A percentile compares a stretch with the other conserved stretches of the same genome.
These are phyloP conservation scores for Sciurus vulgaris DNA, from an alignment of 2,797 vertebrate genomes.

Conservation along the genomic window DNA sequence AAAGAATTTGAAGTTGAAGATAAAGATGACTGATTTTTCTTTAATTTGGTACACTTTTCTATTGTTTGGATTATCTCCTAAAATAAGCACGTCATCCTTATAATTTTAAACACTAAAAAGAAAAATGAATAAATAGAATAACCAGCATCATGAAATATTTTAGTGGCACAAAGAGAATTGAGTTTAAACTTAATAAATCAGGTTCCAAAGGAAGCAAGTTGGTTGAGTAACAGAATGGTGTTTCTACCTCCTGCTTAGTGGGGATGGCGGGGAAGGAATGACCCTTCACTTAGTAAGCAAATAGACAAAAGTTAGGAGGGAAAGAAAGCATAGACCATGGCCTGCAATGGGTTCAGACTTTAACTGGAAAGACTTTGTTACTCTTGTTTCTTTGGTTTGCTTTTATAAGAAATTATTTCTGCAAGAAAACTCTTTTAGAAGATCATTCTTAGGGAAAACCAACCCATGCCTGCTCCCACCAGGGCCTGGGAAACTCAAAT, in stretches of 20 bases:
- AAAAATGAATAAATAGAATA: background rate
- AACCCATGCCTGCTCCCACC: background rate
- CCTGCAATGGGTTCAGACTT: background rate
- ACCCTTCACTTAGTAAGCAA: background rate
- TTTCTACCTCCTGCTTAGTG: background rate
- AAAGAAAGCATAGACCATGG: background rate
- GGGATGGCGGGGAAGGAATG: background rate
- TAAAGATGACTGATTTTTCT: slow-evolving; percentile 8
- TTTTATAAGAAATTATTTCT: slow-evolving; percentile 48
- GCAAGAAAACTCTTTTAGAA: background rate
- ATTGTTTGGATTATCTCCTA: slow-evolving; percentile 1
- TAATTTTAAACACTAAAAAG: background rate
- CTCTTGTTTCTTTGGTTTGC: background rate
- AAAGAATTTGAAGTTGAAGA: background rate
- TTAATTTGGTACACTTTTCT: slow-evolving; percentile 4
- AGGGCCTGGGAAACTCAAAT: background rate
- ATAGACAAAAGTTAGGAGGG: background rate
- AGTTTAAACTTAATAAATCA: background rate
- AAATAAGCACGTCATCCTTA: background rate
- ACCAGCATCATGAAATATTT: slow-evolving; percentile 9
- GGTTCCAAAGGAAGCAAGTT: background rate
- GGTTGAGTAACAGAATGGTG: background rate
- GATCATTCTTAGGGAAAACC: background rate
- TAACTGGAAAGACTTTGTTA: background rate
- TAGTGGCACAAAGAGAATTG: background rate